A percentile compares a stretch with the other conserved stretches of the same genome.
Conservation (phyloP, 2,888 invertebrate genomes). For the Trissolcus japonicus region DNA sequence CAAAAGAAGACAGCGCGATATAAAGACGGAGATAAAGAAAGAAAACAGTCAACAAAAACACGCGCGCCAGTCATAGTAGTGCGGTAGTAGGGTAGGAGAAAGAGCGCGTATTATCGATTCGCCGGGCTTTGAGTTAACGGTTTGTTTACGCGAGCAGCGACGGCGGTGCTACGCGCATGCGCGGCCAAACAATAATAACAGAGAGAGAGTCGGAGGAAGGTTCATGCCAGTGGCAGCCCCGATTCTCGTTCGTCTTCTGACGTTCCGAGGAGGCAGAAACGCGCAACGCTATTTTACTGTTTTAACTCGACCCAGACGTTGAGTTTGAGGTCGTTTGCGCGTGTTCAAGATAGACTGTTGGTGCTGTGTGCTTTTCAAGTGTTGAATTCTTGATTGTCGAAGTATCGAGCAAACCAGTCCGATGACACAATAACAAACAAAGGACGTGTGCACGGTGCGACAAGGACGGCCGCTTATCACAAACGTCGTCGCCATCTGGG, state of each 20-base stretch:
- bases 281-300: conserved; percentile 27
- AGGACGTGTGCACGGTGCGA: conserved; percentile 36
- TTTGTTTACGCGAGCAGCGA: conserved; percentile 73
- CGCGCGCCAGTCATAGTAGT: conserved; percentile 42
- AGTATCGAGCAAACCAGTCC: conserved; percentile 13
- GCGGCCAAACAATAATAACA: conserved; percentile 75
- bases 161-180: conserved; percentile 70
- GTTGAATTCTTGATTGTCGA: conserved; percentile 1
- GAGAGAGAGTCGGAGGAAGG: conserved; percentile 62
- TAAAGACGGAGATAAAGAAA: conserved; percentile 9
- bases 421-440: conserved; percentile 52
- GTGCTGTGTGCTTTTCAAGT: conserved; percentile 43
- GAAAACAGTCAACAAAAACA: conserved; percentile 44
- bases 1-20: background rate
- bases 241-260: conserved; percentile 57
- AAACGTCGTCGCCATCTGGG: background rate
- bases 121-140: conserved; percentile 73
- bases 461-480: conserved; percentile 6
- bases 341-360: conserved; percentile 6
- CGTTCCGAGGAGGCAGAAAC: conserved; percentile 50
- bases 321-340: background rate
- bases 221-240: conserved; percentile 59
- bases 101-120: conserved; percentile 71
- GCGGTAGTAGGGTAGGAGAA: conserved; percentile 60
- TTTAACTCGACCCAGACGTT: background rate